These are phyloP conservation scores for Neuroscelio doddi DNA, from an alignment of 2,888 invertebrate genomes.

Conservation along the genomic window DNA sequence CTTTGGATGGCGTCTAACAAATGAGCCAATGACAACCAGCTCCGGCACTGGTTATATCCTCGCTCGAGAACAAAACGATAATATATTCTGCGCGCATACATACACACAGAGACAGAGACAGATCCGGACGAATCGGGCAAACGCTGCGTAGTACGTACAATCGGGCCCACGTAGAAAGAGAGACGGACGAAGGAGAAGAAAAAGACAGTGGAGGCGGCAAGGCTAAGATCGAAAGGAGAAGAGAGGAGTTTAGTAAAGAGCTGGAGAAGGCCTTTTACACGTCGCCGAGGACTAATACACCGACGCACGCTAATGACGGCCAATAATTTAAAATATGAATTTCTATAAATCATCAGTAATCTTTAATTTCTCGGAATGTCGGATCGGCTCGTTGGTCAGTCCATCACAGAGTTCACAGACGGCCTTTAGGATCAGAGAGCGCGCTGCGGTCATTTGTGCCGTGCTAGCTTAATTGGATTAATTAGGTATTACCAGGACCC, in stretches of 20 bases:
- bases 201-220: neutral
- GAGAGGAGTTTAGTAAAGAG: constrained; percentile 15
- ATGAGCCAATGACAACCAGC: constrained; percentile 72
- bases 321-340: constrained; percentile 72
- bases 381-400: constrained; percentile 64
- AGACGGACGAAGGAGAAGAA: constrained; percentile 18
- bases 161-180: constrained; percentile 23
- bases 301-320: constrained; percentile 67
- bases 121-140: constrained; percentile 50
- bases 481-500: constrained; percentile 70
- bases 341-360: constrained; percentile 71
- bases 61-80: constrained; percentile 70
- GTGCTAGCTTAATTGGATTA: constrained; percentile 72
- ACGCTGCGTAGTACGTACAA: constrained; percentile 27
- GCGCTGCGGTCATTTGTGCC: constrained; percentile 70
- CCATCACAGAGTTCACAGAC: constrained; percentile 60
- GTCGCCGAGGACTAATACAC: constrained; percentile 48
- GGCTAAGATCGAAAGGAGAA: constrained; percentile 1
- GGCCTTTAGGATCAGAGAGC: constrained; percentile 46
- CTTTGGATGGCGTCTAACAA: constrained; percentile 72
- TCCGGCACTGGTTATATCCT: constrained; percentile 53
- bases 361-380: constrained; percentile 72
- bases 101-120: constrained; percentile 48
- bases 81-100: constrained; percentile 65
- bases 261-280: constrained; percentile 32